These are phyloP conservation scores for Megalops atlanticus DNA, from an alignment of 2,113 vertebrate species.

Conservation along the genomic window DNA sequence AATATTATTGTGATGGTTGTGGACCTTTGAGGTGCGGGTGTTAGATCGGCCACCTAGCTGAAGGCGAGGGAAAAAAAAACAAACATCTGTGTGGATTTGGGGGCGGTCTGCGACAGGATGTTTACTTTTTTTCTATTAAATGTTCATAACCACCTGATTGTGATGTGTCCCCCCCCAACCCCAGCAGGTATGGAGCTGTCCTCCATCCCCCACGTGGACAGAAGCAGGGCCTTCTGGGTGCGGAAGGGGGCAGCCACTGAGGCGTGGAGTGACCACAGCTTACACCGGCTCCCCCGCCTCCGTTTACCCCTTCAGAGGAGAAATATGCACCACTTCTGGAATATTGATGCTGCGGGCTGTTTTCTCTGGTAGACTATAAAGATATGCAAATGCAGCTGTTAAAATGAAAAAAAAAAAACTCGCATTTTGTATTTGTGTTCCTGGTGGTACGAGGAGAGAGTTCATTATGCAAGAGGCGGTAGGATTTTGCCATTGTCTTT, in stretches of 20 bases:
- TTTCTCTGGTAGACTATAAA: constrained; percentile 72
- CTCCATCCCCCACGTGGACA: constrained; percentile 31
- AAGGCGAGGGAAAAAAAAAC: neutral
- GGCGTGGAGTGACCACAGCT: neutral
- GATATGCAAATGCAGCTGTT: constrained; percentile 79
- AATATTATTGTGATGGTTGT: neutral
- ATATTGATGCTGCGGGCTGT: constrained; percentile 72
- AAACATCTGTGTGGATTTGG: neutral
- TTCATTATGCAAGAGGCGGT: constrained; percentile 28
- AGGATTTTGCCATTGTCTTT: constrained; percentile 13
- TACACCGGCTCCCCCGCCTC: constrained; percentile 58
- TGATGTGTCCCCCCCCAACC: constrained; percentile 25
- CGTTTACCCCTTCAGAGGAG: constrained; percentile 51
- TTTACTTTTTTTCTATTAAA: constrained; percentile 4
- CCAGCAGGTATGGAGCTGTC: constrained; percentile 34
- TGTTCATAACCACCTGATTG: neutral
- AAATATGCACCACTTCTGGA: constrained; percentile 59
- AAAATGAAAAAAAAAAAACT: constrained; percentile 53
- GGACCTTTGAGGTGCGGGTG: neutral
- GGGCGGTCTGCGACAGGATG: neutral
- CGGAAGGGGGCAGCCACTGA: neutral
- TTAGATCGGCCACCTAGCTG: neutral
- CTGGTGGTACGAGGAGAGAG: constrained; percentile 11
- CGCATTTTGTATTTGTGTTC: constrained; percentile 41
- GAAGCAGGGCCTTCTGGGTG: constrained; percentile 51